A percentile compares a stretch with the other conserved stretches of the same genome.
These are phyloP conservation scores for Coilia nasus DNA, from an alignment of 2,797 vertebrate species.

Conservation along the genomic window DNA sequence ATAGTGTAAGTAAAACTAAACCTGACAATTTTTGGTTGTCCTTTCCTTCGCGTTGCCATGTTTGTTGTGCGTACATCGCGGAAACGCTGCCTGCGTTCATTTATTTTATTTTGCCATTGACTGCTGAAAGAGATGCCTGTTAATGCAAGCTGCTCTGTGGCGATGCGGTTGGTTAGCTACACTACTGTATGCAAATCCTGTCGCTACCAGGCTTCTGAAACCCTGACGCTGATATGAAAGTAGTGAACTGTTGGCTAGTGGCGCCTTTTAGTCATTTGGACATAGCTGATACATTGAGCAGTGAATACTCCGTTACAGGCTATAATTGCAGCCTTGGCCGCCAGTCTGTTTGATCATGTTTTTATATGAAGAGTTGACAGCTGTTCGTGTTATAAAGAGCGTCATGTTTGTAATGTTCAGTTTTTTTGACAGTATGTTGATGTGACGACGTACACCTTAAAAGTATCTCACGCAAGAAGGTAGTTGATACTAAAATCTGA, in stretches of 20 bases:
- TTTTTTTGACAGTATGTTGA: neutral
- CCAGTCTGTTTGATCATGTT: neutral
- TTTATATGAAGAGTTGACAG: neutral
- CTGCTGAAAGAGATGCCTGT: neutral
- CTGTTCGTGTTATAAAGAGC: neutral
- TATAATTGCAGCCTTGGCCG: neutral
- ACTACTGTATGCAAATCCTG: constrained; percentile 22
- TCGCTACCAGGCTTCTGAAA: neutral
- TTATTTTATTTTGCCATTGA: neutral
- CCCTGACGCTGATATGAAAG: neutral
- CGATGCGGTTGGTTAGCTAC: neutral
- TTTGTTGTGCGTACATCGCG: neutral
- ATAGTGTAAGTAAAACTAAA: constrained; percentile 12
- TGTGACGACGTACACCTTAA: neutral
- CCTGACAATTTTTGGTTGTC: neutral
- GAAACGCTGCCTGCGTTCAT: neutral
- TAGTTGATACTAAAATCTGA: neutral
- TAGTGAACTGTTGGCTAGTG: neutral
- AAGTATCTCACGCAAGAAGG: neutral
- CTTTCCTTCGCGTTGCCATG: neutral
- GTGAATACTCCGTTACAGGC: neutral
- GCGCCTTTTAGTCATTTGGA: neutral
- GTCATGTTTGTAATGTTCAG: neutral
- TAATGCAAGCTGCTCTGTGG: neutral
- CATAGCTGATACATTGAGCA: neutral